Evolutionary conservation across 2,888 invertebrate genomes (phyloP), one percentile per base, ranked within the genome.

Genomic region (Mesorhabditis belari): DNA sequence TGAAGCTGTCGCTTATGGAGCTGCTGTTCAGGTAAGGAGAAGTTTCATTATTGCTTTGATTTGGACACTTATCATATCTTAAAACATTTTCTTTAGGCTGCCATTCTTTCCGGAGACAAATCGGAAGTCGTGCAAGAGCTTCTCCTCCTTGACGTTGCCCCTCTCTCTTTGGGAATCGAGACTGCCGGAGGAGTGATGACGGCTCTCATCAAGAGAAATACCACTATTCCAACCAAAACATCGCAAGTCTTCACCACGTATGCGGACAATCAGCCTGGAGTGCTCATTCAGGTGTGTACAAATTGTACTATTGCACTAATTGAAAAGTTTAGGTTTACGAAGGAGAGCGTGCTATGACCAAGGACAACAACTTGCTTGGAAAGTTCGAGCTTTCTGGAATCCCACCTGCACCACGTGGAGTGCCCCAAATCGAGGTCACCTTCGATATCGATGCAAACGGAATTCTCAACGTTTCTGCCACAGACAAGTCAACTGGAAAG

Each of bases 241-340:
- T 71, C 73, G 54, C 78, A 78, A 63, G 75, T 74, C 49, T 78
- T 78, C 73, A 78, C 78, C 61, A 79, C 95, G 3, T 94, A 93
- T 83, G 90, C 93, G 0, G 95, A 96, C 84, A 96, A 96, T 85
- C 95, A 96, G 83, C 93, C n/a, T n/a, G n/a, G n/a, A n/a, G n/a
- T n/a, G n/a, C n/a, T n/a, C n/a, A n/a, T n/a, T n/a, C n/a, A n/a
- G 94, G 49, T 93, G 91, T 78, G 93, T 93, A 66, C 85, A 91
- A 76, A 91, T n/a, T n/a, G n/a, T n/a, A n/a, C n/a, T n/a, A n/a
- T n/a, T n/a, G n/a, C n/a, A n/a, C n/a, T n/a, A n/a, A n/a, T n/a
- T n/a, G n/a, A n/a, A n/a, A n/a, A n/a, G n/a, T n/a, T n/a, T n/a
- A n/a, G n/a, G n/a, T n/a, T n/a, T n/a, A n/a, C n/a, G n/a, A n/a